Evolutionary conservation across 2,113 vertebrate species (phyloP), one percentile per base, ranked within the genome.

Genomic region (Etheostoma spectabile): DNA sequence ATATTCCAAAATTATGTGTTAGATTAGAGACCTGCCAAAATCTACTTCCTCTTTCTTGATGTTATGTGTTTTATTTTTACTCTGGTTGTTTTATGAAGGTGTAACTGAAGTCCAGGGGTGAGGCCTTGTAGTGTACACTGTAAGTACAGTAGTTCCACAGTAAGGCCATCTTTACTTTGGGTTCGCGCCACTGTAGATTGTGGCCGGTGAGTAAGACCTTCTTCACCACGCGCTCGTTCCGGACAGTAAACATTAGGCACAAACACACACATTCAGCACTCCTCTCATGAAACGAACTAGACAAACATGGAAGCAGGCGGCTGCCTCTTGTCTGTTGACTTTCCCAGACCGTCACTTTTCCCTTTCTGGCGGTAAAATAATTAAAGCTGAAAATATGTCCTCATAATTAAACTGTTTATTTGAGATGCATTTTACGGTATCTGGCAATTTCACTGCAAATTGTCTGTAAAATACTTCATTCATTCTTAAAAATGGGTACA

Each of bases 211-310:
- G 77, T 92, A 90, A 91, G 86, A 88, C 85, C 59, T 83, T 77
- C 76, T 88, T 67, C 80, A 85, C 90, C 88, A 86, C 69, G 22
- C 4, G 65, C 88, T 92, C 69, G 55, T 92, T 95, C 93, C 87
- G 86, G 87, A 91, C 73, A 71, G 92, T 89, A 94, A 94, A 94
- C 93, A 94, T 80, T 18, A 79, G 78, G 82, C 82, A 94, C 89
- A 95, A 93, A 89, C 74, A 93, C 89, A 88, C 80, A 88, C 92
- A 94, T 94, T 95, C 91, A 95, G 83, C 18, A 2, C 53, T 71
- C 59, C 74, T 79, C 84, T 84, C 88, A 92, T 92, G 83, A 91
- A 91, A 91, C 48, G 38, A 83, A 85, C 90, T 85, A 86, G 87
- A 86, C 83, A 93, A 94, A 95, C 92, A 93, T 63, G 88, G 74